These are phyloP conservation scores for Prionailurus viverrinus DNA, from an alignment of 2,113 vertebrate species.

Conservation along the genomic window DNA sequence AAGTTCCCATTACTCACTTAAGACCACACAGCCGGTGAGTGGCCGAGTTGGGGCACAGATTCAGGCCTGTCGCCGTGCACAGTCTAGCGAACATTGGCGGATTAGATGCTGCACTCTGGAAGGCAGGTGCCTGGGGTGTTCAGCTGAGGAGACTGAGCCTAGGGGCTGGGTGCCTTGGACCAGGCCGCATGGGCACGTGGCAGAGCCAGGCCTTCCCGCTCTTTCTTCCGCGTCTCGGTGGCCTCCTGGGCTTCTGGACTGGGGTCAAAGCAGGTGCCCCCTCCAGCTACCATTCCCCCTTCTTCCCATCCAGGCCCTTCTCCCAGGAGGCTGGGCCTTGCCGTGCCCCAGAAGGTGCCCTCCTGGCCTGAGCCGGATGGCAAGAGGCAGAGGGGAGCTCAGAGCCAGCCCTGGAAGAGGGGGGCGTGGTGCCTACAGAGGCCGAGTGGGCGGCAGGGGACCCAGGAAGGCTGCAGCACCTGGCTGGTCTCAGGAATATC, in stretches of 20 bases:
- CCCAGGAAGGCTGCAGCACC: background rate
- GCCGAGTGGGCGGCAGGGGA: background rate
- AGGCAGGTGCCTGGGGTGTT: background rate
- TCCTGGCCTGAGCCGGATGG: background rate
- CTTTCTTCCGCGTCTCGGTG: background rate
- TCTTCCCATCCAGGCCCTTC: background rate
- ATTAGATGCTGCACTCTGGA: background rate
- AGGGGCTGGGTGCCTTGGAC: background rate
- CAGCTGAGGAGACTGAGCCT: background rate
- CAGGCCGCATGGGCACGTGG: background rate
- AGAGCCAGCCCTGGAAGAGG: background rate
- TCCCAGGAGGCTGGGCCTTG: background rate
- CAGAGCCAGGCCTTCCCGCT: background rate
- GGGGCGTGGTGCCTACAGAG: background rate
- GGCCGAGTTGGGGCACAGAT: background rate
- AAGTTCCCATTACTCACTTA: background rate
- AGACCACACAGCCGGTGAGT: background rate
- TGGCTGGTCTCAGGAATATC: conserved; percentile 42
- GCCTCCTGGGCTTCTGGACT: background rate
- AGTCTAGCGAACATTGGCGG: background rate
- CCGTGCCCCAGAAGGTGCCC: background rate
- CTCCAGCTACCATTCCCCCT: background rate
- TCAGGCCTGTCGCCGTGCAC: background rate
- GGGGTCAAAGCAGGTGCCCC: background rate
- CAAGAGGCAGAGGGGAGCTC: background rate